phyloP scores from a whole-genome alignment of 1,140 invertebrate genomes.

The Probaryconus sp. region DNA sequence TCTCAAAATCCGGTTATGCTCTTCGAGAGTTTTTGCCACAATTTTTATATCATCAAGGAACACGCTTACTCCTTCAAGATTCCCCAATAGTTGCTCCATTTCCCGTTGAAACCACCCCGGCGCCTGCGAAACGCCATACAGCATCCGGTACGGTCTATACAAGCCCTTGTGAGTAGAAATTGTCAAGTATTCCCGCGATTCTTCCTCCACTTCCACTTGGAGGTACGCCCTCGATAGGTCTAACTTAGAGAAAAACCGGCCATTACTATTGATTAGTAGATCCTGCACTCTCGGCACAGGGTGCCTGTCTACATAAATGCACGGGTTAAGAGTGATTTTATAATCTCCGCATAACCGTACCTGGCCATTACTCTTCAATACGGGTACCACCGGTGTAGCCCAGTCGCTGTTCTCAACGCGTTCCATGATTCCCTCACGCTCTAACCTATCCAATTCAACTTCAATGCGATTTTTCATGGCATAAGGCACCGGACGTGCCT shows the following conservation, averaged over 20 bases:
- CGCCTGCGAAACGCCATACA: constrained; percentile 1
- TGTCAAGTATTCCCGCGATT: constrained; percentile 1
- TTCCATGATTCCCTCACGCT: constrained; percentile 21
- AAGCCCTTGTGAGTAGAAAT: constrained; percentile 4
- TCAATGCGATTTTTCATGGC: constrained; percentile 21
- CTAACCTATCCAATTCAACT: constrained; percentile 34
- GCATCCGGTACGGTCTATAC: neutral
- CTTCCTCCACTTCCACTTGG: constrained; percentile 4
- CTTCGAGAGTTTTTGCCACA: too few relatives aligned
- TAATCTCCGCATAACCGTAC: constrained; percentile 54
- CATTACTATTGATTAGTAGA: constrained; percentile 1
- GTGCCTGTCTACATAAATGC: constrained; percentile 5
- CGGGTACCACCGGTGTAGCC: constrained; percentile 58
- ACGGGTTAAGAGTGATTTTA: constrained; percentile 28
- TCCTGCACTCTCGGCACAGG: constrained; percentile 22
- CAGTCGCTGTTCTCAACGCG: constrained; percentile 42
- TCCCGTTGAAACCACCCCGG: constrained; percentile 7
- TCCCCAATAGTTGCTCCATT: neutral
- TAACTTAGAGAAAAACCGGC: constrained; percentile 4
- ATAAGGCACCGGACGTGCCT: constrained; percentile 23
- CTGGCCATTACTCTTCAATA: constrained; percentile 62
- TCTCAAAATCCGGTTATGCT: too few relatives aligned
- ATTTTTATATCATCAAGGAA: too few relatives aligned
- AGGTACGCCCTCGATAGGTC: constrained; percentile 8
- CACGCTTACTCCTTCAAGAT: too few relatives aligned